These are phyloP conservation scores for Kryptopterus vitreolus DNA, from an alignment of 2,797 vertebrate species.

Conservation along the genomic window DNA sequence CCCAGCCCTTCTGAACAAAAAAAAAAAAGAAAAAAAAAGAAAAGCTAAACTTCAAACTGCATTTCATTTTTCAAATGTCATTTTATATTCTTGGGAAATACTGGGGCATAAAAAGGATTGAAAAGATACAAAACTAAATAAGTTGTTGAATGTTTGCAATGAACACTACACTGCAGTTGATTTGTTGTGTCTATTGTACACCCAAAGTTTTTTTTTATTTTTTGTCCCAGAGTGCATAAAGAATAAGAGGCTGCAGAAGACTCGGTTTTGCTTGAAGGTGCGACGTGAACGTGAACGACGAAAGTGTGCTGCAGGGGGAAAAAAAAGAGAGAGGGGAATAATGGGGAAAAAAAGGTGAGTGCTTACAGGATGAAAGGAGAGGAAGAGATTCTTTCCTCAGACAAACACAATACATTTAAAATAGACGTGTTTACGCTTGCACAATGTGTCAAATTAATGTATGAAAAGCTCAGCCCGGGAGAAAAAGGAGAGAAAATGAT, in stretches of 20 bases:
- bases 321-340: background rate
- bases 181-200: background rate
- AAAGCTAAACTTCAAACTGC: too few species aligned
- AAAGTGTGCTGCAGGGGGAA: background rate
- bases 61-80: too few species aligned
- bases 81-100: too few species aligned
- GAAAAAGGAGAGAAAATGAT: conserved; percentile 29
- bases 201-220: background rate
- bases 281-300: background rate
- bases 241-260: background rate
- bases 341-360: conserved; percentile 12
- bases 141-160: background rate
- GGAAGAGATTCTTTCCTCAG: conserved; percentile 17
- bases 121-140: background rate
- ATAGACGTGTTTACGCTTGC: conserved; percentile 3
- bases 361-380: conserved; percentile 43
- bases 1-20: too few species aligned
- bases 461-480: conserved; percentile 50
- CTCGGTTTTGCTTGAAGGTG: conserved; percentile 10
- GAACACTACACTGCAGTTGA: background rate
- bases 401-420: background rate
- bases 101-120: too few species aligned
- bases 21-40: too few species aligned
- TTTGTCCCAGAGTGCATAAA: background rate
- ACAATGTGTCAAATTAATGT: conserved; percentile 43